Evolutionary conservation across 2,888 invertebrate species (phyloP).

Genomic region (Temnothorax unifasciatus): DNA sequence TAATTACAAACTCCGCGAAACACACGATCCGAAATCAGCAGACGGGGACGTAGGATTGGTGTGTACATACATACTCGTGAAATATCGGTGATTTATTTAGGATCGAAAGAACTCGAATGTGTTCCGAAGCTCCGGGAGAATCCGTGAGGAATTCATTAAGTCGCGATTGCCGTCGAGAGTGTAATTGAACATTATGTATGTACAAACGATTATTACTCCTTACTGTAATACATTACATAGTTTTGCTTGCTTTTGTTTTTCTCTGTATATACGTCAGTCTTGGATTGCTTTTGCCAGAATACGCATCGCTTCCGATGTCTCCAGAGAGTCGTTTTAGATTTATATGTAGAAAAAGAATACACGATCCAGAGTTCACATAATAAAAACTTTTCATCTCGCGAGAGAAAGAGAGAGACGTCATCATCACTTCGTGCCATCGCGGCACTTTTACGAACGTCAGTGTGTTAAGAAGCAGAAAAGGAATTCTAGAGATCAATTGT

Average conservation of each 20-base stretch:
- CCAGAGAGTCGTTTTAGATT: slow-evolving; percentile 70
- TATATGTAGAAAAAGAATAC: slow-evolving; percentile 75
- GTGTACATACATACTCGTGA: slow-evolving; percentile 76
- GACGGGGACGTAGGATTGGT: slow-evolving; percentile 71
- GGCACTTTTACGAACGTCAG: not conserved
- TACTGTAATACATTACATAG: slow-evolving; percentile 85
- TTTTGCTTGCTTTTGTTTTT: slow-evolving; percentile 83
- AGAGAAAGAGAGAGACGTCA: slow-evolving; percentile 56
- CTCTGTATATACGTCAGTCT: slow-evolving; percentile 85
- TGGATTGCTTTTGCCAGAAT: slow-evolving; percentile 84
- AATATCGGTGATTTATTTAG: slow-evolving; percentile 82
- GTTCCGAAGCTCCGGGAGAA: slow-evolving; percentile 84
- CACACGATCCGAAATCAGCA: slow-evolving; percentile 39
- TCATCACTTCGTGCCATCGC: not conserved
- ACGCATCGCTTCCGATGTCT: slow-evolving; percentile 72
- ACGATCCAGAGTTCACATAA: slow-evolving; percentile 60
- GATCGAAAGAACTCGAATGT: slow-evolving; percentile 79
- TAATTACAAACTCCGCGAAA: slow-evolving; percentile 30
- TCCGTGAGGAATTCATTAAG: slow-evolving; percentile 80
- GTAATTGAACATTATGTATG: slow-evolving; percentile 85
- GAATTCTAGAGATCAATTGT: not conserved
- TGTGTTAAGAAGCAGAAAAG: slow-evolving; percentile 7
- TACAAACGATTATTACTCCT: slow-evolving; percentile 85
- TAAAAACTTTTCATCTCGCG: slow-evolving; percentile 66
- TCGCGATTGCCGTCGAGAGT: slow-evolving; percentile 85